Evolutionary conservation across 2,113 vertebrate species (phyloP), one percentile per base, ranked within the genome.

Genomic region (Forbesichthys papilliferus): DNA sequence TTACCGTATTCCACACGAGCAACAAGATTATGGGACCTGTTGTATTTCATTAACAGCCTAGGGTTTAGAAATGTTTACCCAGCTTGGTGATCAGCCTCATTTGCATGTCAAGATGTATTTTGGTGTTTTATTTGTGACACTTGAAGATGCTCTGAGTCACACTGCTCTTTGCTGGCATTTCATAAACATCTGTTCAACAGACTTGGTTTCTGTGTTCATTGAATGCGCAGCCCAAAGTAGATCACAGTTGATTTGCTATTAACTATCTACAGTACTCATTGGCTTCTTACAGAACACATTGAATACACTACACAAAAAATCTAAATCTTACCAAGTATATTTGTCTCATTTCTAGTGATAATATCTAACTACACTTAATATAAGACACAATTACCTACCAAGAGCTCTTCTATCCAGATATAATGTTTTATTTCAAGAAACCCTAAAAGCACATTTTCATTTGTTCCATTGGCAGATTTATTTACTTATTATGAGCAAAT

Each of bases 71-170:
- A 42, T 42, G 7, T 6, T 8, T 33, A 52, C 48, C 10, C 57
- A 78, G 73, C 81, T 67, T 79, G 65, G 64, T 27, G 9, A 74
- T 11, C 63, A 51, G 71, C 53, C 51, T 84, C 62, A 75, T 85
- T 79, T 84, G 69, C 71, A 71, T 79, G 74, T 77, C 61, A 68
- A 66, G 75, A 74, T 73, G 49, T 62, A 73, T 81, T 79, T 75
- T 16, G 57, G 77, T 71, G 46, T 77, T 61, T 62, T 73, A 27
- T 13, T 68, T 65, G 82, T 79, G 77, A 81, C 34, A 69, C 77
- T 74, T 70, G 52, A 83, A 81, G 69, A 75, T 80, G 61, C 66
- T 54, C 61, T 87, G 79, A 87, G 74, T 85, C 89, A 88, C 81
- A 82, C 80, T 81, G 83, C 83, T 78, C 74, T 71, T 76, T 70